A percentile compares a stretch with the other conserved stretches of the same genome.
These are phyloP conservation scores for Bombus balteatus DNA, from an alignment of 1,140 invertebrate species.

Conservation along the genomic window DNA sequence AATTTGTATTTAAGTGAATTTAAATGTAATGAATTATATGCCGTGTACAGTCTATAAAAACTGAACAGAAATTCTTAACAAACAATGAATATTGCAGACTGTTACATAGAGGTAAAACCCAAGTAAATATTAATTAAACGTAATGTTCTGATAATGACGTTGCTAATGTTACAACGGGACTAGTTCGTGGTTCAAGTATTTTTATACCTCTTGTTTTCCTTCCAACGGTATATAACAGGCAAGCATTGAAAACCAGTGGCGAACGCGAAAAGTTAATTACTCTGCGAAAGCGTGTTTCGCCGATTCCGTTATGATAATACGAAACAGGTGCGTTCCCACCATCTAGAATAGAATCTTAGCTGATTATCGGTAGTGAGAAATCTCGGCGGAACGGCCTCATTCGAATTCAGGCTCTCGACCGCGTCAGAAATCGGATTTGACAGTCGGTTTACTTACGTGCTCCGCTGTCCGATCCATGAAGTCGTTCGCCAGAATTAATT, in stretches of 20 bases:
- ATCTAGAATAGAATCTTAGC: neutral
- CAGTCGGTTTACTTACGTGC: constrained; percentile 43
- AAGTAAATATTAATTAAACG: neutral
- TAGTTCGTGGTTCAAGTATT: neutral
- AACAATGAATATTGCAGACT: neutral
- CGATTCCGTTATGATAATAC: neutral
- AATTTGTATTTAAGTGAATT: neutral
- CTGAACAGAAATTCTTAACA: neutral
- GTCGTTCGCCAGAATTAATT: constrained; percentile 49
- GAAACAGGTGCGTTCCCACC: neutral
- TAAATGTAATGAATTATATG: too few species aligned
- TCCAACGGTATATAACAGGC: too few species aligned
- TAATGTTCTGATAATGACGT: neutral
- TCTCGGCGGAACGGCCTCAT: neutral
- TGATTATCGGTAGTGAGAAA: constrained; percentile 43
- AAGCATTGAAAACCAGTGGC: neutral
- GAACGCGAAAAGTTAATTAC: constrained; percentile 15
- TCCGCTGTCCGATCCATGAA: constrained; percentile 15
- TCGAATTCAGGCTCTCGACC: constrained; percentile 18
- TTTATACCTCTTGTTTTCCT: neutral
- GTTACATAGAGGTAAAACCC: neutral
- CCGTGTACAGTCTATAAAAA: neutral
- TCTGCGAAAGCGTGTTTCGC: neutral
- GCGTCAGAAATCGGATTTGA: constrained; percentile 53
- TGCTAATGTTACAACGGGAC: neutral